phyloP scores from a whole-genome alignment of 2,797 vertebrate genomes.

The Coccyzus lansbergi region DNA sequence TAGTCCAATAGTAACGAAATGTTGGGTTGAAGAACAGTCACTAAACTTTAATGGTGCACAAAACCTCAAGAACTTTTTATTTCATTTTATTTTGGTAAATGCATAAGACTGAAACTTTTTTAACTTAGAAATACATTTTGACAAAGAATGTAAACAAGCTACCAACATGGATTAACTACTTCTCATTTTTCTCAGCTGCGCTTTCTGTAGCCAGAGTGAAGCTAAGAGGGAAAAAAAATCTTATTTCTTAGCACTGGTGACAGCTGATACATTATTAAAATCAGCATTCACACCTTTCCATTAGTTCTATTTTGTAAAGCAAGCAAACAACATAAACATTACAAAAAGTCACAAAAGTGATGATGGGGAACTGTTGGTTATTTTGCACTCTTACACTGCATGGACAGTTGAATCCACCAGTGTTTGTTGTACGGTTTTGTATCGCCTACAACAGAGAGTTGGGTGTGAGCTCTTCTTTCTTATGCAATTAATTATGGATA shows the following conservation, averaged over 20 bases:
- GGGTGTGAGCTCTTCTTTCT: not conserved
- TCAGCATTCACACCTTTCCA: not conserved
- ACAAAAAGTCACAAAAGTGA: too few species aligned
- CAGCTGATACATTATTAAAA: not conserved
- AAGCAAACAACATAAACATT: not conserved
- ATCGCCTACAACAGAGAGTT: not conserved
- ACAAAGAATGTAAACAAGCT: not conserved
- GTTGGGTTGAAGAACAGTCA: not conserved
- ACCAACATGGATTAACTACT: not conserved
- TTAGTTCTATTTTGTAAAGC: not conserved
- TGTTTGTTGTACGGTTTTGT: not conserved
- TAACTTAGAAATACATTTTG: not conserved
- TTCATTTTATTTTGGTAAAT: not conserved
- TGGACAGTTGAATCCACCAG: not conserved
- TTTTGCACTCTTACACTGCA: not conserved
- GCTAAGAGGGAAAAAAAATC: too few species aligned
- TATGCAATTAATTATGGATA: not conserved
- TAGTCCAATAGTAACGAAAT: not conserved
- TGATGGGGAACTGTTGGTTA: not conserved
- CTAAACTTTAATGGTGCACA: not conserved
- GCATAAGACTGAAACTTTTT: not conserved
- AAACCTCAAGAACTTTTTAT: not conserved
- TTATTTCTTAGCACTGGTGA: not conserved
- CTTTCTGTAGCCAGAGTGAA: not conserved
- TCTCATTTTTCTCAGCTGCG: not conserved